Evolutionary conservation across 2,888 invertebrate species (phyloP), one percentile per base, ranked within the genome.

Genomic region (Agriopis leucophaearia): DNA sequence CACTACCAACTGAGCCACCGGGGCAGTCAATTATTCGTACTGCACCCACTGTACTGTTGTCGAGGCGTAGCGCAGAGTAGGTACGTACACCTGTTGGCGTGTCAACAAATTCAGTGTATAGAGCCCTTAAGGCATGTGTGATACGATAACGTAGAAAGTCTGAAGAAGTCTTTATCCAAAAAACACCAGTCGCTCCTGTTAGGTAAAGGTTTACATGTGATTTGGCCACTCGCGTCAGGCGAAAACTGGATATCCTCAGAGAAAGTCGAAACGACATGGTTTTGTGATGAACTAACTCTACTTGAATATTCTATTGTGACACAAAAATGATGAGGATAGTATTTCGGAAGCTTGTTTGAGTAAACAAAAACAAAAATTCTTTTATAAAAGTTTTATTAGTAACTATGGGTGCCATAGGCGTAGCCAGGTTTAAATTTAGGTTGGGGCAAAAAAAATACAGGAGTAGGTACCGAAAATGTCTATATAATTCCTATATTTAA

Each of bases 221-320:
- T 35, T 35, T 36, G 16, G 35, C 18, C 45, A 42, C 18, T 56
- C 44, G 45, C 45, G 57, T 57, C 15, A 1, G 6, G 27, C 15
- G 15, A 27, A 35, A 57, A 42, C 38, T 38, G 2, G 1, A 48
- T 12, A 12, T 13, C 15, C 48, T 58, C 18, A 15, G 38, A 48
- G 48, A 58, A 58, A 47, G 48, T 48, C 12, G 52, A 9, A 38
- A 38, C 38, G 15, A 35, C 50, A 52, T 54, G 0, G 5, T 54
- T 54, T 54, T 38, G 10, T 38, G 38, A 6, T 54, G 38, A 54
- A 54, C 48, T 48, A 54, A 54, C 48, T 48, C 48, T 12, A 12
- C 18, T 18, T 48, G 10, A 12, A 1, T 27, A 12, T 48, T 13
- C n/a, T 44, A n/a, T 44, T 10, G 10, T 8, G 13, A 27, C 10